A percentile compares a stretch with the other conserved stretches of the same genome.
phyloP scores from a whole-genome alignment of 2,888 invertebrate genomes.

The Acronicta psi region DNA sequence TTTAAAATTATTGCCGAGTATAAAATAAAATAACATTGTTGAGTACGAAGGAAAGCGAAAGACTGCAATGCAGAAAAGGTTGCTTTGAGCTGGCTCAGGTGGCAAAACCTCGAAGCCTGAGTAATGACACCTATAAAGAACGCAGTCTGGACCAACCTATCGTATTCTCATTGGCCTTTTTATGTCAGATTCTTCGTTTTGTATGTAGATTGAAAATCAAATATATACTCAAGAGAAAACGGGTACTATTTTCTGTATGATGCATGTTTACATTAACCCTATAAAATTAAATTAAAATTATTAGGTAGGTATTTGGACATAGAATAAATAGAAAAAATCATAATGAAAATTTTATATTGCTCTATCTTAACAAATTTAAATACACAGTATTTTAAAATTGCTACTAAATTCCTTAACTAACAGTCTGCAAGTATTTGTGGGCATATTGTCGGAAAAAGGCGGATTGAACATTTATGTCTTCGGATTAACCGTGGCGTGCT shows the following conservation, averaged over 20 bases:
- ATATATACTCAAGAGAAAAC: neutral
- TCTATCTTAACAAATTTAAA: neutral
- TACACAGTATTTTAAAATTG: constrained; percentile 5
- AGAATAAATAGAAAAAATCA: neutral
- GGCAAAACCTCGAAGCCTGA: constrained; percentile 63
- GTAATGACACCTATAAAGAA: constrained; percentile 72
- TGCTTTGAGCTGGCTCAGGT: constrained; percentile 66
- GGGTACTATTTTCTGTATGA: neutral
- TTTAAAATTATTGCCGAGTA: neutral
- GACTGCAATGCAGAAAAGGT: constrained; percentile 74
- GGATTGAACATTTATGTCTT: neutral
- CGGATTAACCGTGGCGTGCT: no score
- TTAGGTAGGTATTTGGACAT: no score
- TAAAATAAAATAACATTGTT: neutral
- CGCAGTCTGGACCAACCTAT: constrained; percentile 54
- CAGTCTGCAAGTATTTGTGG: neutral
- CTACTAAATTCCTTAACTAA: no score
- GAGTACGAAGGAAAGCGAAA: constrained; percentile 12
- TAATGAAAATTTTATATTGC: neutral
- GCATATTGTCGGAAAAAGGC: neutral
- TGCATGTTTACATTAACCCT: neutral
- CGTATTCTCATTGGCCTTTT: constrained; percentile 52
- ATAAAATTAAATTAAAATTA: no score
- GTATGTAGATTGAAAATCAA: constrained; percentile 17
- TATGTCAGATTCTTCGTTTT: constrained; percentile 36